Conservation (phyloP, 2,797 vertebrate species). For the Masticophis lateralis region DNA sequence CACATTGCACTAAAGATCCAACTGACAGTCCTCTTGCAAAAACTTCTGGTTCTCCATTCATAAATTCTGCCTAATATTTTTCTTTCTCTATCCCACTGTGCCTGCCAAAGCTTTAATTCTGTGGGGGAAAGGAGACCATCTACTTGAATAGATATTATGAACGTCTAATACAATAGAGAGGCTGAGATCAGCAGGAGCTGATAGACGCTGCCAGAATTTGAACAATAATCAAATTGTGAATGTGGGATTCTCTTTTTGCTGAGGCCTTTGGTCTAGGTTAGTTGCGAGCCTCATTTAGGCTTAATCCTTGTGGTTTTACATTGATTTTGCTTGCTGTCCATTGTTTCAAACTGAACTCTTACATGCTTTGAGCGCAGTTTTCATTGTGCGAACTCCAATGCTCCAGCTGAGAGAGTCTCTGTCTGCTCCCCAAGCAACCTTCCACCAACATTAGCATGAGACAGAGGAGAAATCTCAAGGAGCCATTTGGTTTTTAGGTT, state of each 20-base stretch:
- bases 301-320: constrained; percentile 34
- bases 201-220: constrained; percentile 23
- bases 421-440: no score
- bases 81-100: constrained; percentile 26
- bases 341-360: constrained; percentile 55
- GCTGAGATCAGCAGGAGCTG: constrained; percentile 20
- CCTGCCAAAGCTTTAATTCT: constrained; percentile 25
- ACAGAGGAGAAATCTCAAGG: constrained; percentile 47
- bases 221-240: constrained; percentile 18
- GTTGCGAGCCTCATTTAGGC: constrained; percentile 30
- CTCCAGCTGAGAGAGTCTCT: constrained; percentile 28
- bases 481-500: background rate
- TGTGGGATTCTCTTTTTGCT: constrained; percentile 12
- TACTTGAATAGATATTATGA: constrained; percentile 6
- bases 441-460: constrained; percentile 35
- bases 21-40: background rate
- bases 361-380: constrained; percentile 40
- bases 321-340: constrained; percentile 46
- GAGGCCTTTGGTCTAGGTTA: constrained; percentile 28
- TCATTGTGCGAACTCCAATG: constrained; percentile 37
- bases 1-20: background rate
- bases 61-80: constrained; percentile 40
- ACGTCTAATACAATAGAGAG: background rate
- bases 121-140: constrained; percentile 13
- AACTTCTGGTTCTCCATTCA: constrained; percentile 22